Evolutionary conservation across 1,140 invertebrate genomes (phyloP).

Genomic region (Zaprionus davidi): DNA sequence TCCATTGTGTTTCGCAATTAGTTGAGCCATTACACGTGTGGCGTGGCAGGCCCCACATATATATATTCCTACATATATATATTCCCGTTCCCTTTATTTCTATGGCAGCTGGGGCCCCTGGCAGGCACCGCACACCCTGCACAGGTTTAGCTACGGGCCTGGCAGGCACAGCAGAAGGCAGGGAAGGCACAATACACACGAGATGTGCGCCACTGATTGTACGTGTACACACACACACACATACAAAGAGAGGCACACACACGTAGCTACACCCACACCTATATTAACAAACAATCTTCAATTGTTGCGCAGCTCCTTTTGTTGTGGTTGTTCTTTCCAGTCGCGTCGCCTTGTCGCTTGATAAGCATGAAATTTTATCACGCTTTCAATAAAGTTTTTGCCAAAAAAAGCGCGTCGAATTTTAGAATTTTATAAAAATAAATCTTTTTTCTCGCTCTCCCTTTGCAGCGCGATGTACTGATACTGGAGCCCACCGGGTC

Average conservation of each 20-base stretch:
- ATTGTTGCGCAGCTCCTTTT: constrained; percentile 52
- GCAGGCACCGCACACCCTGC: too few relatives aligned
- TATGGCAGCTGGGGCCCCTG: too few relatives aligned
- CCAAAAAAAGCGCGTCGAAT: constrained; percentile 44
- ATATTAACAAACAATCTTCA: constrained; percentile 34
- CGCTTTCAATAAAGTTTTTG: constrained; percentile 73
- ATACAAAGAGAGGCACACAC: background rate
- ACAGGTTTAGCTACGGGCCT: too few relatives aligned
- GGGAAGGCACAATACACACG: constrained; percentile 16
- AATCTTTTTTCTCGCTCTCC: constrained; percentile 15
- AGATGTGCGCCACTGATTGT: constrained; percentile 49
- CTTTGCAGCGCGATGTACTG: constrained; percentile 88
- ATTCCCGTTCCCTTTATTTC: too few relatives aligned
- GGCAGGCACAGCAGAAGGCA: background rate
- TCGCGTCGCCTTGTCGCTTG: constrained; percentile 42
- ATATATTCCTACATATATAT: too few relatives aligned
- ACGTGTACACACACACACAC: constrained; percentile 28
- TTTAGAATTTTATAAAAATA: constrained; percentile 14
- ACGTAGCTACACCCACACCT: constrained; percentile 7
- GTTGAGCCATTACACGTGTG: too few relatives aligned
- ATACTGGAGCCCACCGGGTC: constrained; percentile 88
- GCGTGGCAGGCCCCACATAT: too few relatives aligned
- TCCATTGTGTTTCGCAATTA: too few relatives aligned
- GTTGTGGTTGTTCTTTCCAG: constrained; percentile 38
- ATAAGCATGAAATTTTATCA: constrained; percentile 66